Evolutionary conservation across 1,140 invertebrate genomes (phyloP).

Genomic region (Stenopsyche tienmushanensis): DNA sequence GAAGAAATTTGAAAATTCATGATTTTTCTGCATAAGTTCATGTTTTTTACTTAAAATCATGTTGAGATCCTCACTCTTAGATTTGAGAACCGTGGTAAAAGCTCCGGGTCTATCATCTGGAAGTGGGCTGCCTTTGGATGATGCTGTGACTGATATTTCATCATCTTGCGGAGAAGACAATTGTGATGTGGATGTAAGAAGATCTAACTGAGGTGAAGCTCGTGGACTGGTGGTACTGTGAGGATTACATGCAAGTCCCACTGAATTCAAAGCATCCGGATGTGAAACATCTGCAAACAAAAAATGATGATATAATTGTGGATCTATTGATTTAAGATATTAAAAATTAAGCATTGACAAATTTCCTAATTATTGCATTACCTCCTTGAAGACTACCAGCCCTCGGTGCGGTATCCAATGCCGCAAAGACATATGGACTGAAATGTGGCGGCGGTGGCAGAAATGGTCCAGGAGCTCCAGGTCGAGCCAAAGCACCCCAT

Average conservation of each 20-base stretch:
- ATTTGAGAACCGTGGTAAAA: slow-evolving; percentile 53
- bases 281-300: slow-evolving; percentile 29
- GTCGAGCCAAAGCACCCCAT: slow-evolving; percentile 62
- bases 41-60: slow-evolving; percentile 37
- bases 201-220: slow-evolving; percentile 49
- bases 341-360: slow-evolving; percentile 2
- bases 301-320: background rate
- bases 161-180: slow-evolving; percentile 60
- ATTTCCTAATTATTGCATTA: slow-evolving; percentile 34
- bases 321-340: background rate
- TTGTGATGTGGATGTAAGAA: slow-evolving; percentile 48
- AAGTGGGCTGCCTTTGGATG: slow-evolving; percentile 49
- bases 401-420: slow-evolving; percentile 47
- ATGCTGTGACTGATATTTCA: slow-evolving; percentile 69
- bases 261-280: slow-evolving; percentile 34
- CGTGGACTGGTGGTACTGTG: slow-evolving; percentile 69
- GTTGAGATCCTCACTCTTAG: slow-evolving; percentile 46
- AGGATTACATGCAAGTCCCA: slow-evolving; percentile 52
- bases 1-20: slow-evolving; percentile 34
- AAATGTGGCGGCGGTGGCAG: slow-evolving; percentile 61
- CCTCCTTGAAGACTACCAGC: slow-evolving; percentile 49
- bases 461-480: slow-evolving; percentile 57
- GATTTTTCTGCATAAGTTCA: slow-evolving; percentile 39
- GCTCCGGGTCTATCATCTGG: slow-evolving; percentile 56
- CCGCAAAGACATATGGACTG: slow-evolving; percentile 59